Conservation (phyloP, 2,888 invertebrate genomes). For the Therioaphis trifolii region DNA sequence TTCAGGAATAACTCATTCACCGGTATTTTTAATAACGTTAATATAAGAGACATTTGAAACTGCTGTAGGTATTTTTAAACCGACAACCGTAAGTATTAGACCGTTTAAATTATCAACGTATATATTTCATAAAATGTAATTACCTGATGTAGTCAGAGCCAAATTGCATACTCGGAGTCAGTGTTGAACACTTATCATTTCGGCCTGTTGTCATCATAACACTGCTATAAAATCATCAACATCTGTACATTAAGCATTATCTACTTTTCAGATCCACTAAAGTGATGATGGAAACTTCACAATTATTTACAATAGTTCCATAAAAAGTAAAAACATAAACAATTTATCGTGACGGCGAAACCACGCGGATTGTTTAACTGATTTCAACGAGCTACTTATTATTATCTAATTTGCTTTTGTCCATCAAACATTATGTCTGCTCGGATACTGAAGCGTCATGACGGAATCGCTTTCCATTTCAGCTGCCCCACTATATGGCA, state of each 20-base stretch:
- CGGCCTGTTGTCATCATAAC: neutral
- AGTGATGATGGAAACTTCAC: neutral
- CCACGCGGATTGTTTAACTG: neutral
- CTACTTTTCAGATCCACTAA: neutral
- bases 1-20: no score
- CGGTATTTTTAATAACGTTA: no score
- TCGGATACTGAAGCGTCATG: conserved; percentile 61
- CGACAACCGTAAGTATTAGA: no score
- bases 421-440: conserved; percentile 58
- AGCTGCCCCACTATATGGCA: conserved; percentile 52
- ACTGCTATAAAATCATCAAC: neutral
- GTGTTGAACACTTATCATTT: neutral
- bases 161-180: conserved; percentile 23
- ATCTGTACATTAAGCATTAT: conserved; percentile 10
- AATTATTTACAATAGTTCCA: neutral
- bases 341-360: neutral
- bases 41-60: no score
- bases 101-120: no score
- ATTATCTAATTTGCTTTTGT: conserved; percentile 58
- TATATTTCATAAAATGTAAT: neutral
- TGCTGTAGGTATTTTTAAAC: no score
- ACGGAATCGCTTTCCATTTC: conserved; percentile 61
- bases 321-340: neutral
- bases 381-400: neutral
- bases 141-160: conserved; percentile 29